Conservation (phyloP, 1,140 invertebrate species). For the Apis cerana region DNA sequence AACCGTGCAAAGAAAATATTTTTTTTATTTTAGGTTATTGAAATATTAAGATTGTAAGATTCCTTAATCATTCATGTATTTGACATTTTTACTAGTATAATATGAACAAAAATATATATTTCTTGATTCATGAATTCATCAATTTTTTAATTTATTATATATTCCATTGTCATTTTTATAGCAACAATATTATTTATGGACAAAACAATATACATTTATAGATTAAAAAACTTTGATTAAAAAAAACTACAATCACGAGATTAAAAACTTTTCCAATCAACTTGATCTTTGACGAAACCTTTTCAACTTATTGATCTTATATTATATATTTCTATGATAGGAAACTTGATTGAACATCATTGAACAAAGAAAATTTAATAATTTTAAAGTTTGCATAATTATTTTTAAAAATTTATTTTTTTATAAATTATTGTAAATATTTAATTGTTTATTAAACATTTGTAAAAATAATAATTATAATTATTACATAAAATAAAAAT, state of each 20-base stretch:
- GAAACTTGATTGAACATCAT: slow-evolving; percentile 12
- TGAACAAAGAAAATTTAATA: neutral
- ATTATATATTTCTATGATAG: slow-evolving; percentile 30
- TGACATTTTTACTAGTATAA: slow-evolving; percentile 27
- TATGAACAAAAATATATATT: slow-evolving; percentile 10
- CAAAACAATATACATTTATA: neutral
- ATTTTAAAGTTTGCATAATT: neutral
- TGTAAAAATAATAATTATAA: neutral
- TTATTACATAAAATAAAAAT: neutral
- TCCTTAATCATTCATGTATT: slow-evolving; percentile 17
- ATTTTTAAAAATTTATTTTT: neutral
- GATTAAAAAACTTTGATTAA: neutral
- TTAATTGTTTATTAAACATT: neutral
- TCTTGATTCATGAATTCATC: neutral
- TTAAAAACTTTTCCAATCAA: slow-evolving; percentile 33
- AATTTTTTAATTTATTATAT: neutral
- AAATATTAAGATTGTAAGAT: slow-evolving; percentile 13
- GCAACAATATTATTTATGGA: neutral
- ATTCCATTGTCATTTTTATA: slow-evolving; percentile 1
- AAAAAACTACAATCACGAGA: slow-evolving; percentile 15
- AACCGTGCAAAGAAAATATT: neutral
- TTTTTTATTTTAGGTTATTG: neutral
- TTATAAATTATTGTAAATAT: neutral
- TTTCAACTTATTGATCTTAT: slow-evolving; percentile 56
- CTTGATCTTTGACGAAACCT: slow-evolving; percentile 45